A percentile compares a stretch with the other conserved stretches of the same genome.
Conservation (phyloP, 2,888 invertebrate species). For the Meiosimyza platycephala region DNA sequence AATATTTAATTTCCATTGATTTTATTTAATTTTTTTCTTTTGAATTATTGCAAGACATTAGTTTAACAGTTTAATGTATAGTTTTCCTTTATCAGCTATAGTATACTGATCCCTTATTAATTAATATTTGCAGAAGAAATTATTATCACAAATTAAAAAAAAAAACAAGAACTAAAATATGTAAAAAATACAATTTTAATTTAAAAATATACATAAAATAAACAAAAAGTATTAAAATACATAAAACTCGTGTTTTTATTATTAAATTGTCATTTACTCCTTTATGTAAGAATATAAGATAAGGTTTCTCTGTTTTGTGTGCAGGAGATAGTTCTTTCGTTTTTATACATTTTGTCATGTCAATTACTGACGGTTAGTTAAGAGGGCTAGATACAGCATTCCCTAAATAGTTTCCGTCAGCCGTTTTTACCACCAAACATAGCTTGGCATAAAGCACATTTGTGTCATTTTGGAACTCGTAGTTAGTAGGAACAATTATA, state of each 20-base stretch:
- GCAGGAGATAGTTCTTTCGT: too few species aligned
- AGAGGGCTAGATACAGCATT: too few species aligned
- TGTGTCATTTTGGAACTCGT: too few species aligned
- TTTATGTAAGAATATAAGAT: too few species aligned
- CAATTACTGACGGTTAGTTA: too few species aligned
- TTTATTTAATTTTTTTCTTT: constrained; percentile 29
- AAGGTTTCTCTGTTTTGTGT: too few species aligned
- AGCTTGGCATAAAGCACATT: too few species aligned
- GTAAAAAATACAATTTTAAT: constrained; percentile 32
- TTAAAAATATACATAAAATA: constrained; percentile 29
- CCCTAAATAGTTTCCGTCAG: too few species aligned
- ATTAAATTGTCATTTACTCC: too few species aligned
- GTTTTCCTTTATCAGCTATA: constrained; percentile 38
- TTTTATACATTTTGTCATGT: too few species aligned
- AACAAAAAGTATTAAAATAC: constrained; percentile 26
- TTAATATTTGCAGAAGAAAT: constrained; percentile 50
- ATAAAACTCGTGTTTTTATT: not conserved
- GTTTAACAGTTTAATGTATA: constrained; percentile 42
- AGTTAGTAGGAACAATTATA: too few species aligned
- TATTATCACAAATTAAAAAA: constrained; percentile 44
- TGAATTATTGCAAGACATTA: constrained; percentile 34
- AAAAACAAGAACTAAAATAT: constrained; percentile 30
- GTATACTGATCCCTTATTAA: constrained; percentile 41
- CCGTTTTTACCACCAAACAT: too few species aligned
- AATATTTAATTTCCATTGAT: constrained; percentile 38